phyloP scores from a whole-genome alignment of 1,140 invertebrate genomes.

The Drosophila busckii region DNA sequence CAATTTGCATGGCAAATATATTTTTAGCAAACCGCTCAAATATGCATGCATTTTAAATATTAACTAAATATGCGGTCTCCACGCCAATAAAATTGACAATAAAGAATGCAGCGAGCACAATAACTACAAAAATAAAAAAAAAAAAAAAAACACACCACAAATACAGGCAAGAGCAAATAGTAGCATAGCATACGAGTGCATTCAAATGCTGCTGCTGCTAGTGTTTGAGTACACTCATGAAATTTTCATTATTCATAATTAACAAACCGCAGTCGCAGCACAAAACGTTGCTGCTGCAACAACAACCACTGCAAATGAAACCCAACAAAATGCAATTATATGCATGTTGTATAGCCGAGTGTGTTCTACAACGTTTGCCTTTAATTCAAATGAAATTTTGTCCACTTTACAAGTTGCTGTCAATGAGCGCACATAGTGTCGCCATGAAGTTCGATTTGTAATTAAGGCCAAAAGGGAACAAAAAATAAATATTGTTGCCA shows the following conservation, averaged over 20 bases:
- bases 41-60: slow-evolving; percentile 42
- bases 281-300: slow-evolving; percentile 3
- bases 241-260: slow-evolving; percentile 58
- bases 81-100: slow-evolving; percentile 28
- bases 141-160: not conserved
- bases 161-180: not conserved
- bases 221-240: slow-evolving; percentile 37
- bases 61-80: slow-evolving; percentile 36
- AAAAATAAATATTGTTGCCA: no score
- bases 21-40: slow-evolving; percentile 1
- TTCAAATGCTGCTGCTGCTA: slow-evolving; percentile 30
- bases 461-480: no score
- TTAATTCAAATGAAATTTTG: no score
- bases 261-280: slow-evolving; percentile 44
- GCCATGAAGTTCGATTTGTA: no score
- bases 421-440: no score
- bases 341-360: slow-evolving; percentile 22
- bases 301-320: slow-evolving; percentile 1
- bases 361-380: slow-evolving; percentile 28
- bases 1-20: slow-evolving; percentile 9
- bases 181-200: not conserved
- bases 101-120: slow-evolving; percentile 8
- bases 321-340: slow-evolving; percentile 32
- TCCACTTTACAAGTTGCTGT: no score
- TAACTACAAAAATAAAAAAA: no score